Conservation (phyloP, 2,113 vertebrate species). For the Microtus pennsylvanicus region DNA sequence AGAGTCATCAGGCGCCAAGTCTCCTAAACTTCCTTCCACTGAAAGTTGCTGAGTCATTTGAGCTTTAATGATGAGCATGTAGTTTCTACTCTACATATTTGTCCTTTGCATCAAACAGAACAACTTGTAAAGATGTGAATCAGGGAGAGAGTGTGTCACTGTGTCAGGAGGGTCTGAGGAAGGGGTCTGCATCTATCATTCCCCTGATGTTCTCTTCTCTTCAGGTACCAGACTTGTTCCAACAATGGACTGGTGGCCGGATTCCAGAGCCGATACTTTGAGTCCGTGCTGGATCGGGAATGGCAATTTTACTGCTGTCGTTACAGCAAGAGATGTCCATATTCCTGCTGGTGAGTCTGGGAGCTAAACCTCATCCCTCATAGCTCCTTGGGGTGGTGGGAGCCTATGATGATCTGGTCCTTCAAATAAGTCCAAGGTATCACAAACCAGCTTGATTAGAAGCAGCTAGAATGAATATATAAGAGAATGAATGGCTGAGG, state of each 20-base stretch:
- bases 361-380: not conserved
- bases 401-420: rapidly evolving
- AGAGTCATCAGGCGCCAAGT: not conserved
- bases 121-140: not conserved
- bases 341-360: constrained; percentile 94
- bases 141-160: no score
- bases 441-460: not conserved
- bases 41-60: not conserved
- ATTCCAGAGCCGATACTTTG: constrained; percentile 97
- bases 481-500: not conserved
- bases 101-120: not conserved
- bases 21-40: not conserved
- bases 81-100: not conserved
- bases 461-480: not conserved
- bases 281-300: constrained; percentile 95
- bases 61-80: not conserved
- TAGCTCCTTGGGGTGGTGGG: no score
- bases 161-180: not conserved
- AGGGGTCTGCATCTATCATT: rapidly evolving
- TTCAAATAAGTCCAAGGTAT: not conserved
- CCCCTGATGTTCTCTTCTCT: not conserved
- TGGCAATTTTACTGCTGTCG: constrained; percentile 99
- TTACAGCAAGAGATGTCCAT: constrained; percentile 93
- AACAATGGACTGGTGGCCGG: constrained; percentile 96
- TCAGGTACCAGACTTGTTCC: constrained; percentile 96